Conservation (phyloP, 2,797 vertebrate species). For the Crax fasciolata region DNA sequence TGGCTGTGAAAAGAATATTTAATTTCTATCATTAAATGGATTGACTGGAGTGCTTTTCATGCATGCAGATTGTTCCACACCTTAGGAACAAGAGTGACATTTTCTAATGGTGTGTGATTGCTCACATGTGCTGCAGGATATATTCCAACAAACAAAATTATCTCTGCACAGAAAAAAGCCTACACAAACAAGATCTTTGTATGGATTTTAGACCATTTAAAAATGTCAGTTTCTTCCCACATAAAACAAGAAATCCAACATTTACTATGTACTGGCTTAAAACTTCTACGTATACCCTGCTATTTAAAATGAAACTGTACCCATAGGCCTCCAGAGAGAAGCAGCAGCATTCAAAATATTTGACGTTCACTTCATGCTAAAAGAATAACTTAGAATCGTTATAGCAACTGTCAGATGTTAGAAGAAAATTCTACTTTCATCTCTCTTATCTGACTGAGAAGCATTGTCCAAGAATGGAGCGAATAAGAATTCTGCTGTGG, state of each 20-base stretch:
- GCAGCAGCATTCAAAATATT: conserved; percentile 8
- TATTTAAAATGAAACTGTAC: conserved; percentile 23
- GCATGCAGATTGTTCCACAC: background rate
- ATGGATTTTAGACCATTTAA: background rate
- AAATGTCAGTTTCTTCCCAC: background rate
- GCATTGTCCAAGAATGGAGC: background rate
- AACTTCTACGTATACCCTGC: background rate
- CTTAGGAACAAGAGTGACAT: background rate
- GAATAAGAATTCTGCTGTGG: background rate
- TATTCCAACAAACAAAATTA: conserved; percentile 3
- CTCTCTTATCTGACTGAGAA: background rate
- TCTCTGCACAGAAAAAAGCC: background rate
- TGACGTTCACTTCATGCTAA: background rate
- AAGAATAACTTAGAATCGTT: background rate
- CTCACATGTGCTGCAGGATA: background rate
- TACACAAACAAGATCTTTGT: background rate
- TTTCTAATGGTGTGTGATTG: background rate
- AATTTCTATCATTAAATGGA: background rate
- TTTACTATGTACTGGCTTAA: background rate
- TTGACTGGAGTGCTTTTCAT: conserved; percentile 2
- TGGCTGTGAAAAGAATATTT: background rate
- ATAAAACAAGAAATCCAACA: background rate
- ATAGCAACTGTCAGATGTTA: background rate
- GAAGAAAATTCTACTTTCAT: conserved; percentile 26
- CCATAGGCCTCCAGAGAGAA: conserved; percentile 7